Evolutionary conservation across 2,113 vertebrate species (phyloP).

Genomic region (Vimba vimba): DNA sequence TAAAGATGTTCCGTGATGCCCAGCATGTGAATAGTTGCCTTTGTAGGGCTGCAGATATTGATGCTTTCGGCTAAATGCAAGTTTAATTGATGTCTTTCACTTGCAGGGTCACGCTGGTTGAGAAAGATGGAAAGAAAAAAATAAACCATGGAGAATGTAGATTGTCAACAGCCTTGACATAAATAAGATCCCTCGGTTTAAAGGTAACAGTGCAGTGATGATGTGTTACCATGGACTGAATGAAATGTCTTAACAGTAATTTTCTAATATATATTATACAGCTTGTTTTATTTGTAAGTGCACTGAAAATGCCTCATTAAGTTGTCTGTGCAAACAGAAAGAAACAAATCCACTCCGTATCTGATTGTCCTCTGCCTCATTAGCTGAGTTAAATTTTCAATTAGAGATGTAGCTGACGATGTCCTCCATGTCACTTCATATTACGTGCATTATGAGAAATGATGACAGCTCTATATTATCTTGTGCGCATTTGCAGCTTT

Average conservation of each 20-base stretch:
- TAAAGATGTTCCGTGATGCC: conserved; percentile 12
- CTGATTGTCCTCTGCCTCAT: conserved; percentile 43
- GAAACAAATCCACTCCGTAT: conserved; percentile 35
- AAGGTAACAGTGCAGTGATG: background rate
- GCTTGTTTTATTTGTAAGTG: conserved; percentile 17
- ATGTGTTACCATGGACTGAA: background rate
- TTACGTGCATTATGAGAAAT: conserved; percentile 20
- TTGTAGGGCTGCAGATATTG: background rate
- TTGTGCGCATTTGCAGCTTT: background rate
- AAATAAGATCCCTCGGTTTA: background rate
- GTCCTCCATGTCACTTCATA: conserved; percentile 33
- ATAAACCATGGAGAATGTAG: background rate
- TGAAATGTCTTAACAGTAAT: background rate
- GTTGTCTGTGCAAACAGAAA: conserved; percentile 48
- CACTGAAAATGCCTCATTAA: conserved; percentile 39
- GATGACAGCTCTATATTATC: conserved; percentile 26
- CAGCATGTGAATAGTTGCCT: conserved; percentile 5
- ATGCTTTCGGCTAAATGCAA: conserved; percentile 14
- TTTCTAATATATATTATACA: background rate
- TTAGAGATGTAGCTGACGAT: conserved; percentile 45
- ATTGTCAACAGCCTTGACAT: conserved; percentile 31
- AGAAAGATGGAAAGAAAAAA: background rate
- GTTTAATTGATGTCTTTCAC: conserved; percentile 27
- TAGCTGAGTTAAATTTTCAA: conserved; percentile 48
- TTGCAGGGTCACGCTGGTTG: conserved; percentile 8